These are phyloP conservation scores for Gymnoscelis rufifasciata DNA, from an alignment of 2,888 invertebrate genomes.

Conservation along the genomic window DNA sequence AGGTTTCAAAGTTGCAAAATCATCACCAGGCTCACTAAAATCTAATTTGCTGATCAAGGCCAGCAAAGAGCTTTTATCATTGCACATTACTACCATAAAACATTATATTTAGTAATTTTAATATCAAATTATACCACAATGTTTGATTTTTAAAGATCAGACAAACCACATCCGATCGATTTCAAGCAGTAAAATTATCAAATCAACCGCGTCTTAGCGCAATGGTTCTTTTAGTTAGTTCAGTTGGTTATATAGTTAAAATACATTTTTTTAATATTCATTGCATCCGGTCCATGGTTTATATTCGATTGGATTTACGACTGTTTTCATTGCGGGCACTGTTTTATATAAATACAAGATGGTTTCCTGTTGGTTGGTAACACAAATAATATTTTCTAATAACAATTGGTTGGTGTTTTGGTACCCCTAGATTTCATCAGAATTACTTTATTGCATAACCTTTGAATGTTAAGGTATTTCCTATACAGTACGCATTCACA, in stretches of 20 bases:
- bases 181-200: constrained; percentile 59
- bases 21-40: not conserved
- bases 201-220: constrained; percentile 57
- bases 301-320: constrained; percentile 75
- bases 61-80: constrained; percentile 22
- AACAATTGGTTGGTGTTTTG: constrained; percentile 55
- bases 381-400: constrained; percentile 66
- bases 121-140: constrained; percentile 44
- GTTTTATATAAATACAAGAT: constrained; percentile 72
- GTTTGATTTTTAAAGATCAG: constrained; percentile 48
- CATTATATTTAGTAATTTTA: constrained; percentile 28
- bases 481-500: too few species aligned
- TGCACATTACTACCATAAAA: constrained; percentile 41
- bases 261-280: constrained; percentile 62
- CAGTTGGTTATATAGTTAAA: constrained; percentile 60
- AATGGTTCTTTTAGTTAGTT: constrained; percentile 44
- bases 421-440: constrained; percentile 3
- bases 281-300: constrained; percentile 69
- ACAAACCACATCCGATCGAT: constrained; percentile 66
- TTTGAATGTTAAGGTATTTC: too few species aligned
- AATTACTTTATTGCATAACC: too few species aligned
- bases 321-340: constrained; percentile 74
- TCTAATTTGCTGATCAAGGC: constrained; percentile 26
- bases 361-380: constrained; percentile 72
- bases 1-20: not conserved